Percentiles rank a stretch among this genome's conserved stretches.
Conservation (phyloP, 2,888 invertebrate genomes). For the Synanthedon myopaeformis region DNA sequence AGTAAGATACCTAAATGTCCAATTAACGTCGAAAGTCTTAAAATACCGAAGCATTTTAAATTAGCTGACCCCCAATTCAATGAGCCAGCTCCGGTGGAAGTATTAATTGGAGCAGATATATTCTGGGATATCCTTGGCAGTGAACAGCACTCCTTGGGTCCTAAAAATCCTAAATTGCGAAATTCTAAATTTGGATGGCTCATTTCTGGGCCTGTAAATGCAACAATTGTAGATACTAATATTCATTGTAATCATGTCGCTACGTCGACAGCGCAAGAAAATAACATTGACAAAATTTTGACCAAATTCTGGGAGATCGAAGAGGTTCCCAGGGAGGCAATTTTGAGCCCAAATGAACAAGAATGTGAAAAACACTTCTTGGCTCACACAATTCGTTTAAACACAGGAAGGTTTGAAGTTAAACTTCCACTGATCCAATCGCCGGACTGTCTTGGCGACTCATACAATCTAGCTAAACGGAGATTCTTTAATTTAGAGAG, state of each 20-base stretch:
- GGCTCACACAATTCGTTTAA: not conserved
- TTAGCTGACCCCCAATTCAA: slow-evolving; percentile 10
- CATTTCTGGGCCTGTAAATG: slow-evolving; percentile 1
- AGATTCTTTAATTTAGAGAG: slow-evolving; percentile 5
- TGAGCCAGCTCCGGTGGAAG: slow-evolving; percentile 5
- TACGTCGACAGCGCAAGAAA: not conserved
- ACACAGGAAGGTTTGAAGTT: slow-evolving; percentile 1
- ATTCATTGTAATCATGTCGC: slow-evolving; percentile 5
- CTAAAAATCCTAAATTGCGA: slow-evolving; percentile 3
- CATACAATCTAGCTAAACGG: slow-evolving; percentile 3
- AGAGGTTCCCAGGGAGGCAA: slow-evolving; percentile 8
- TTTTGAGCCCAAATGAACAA: slow-evolving; percentile 2
- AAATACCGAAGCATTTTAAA: slow-evolving; percentile 2
- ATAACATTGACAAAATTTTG: slow-evolving; percentile 6
- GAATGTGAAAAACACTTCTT: slow-evolving; percentile 1
- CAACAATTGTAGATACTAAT: not conserved
- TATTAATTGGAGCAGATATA: slow-evolving; percentile 8
- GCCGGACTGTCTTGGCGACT: not conserved
- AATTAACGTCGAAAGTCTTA: slow-evolving; percentile 1
- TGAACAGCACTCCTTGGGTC: slow-evolving; percentile 5
- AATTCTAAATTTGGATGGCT: slow-evolving; percentile 8
- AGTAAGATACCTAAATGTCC: slow-evolving; percentile 5
- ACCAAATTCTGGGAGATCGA: slow-evolving; percentile 14
- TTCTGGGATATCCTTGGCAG: slow-evolving; percentile 8
- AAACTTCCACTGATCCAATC: not conserved